These are phyloP conservation scores for Batillaria attramentaria DNA, from an alignment of 1,140 invertebrate species.

Conservation along the genomic window DNA sequence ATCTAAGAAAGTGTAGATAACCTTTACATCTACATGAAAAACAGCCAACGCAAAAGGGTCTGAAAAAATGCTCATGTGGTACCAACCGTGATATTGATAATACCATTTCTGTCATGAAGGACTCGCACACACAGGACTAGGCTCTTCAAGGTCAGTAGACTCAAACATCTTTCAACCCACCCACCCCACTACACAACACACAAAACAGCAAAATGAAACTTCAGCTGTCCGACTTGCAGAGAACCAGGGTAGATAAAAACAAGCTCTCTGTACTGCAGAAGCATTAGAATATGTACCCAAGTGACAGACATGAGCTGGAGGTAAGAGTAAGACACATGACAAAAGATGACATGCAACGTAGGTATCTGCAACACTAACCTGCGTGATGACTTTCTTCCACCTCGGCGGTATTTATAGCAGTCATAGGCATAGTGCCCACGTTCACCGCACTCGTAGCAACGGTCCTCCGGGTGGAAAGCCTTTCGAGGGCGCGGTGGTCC, in stretches of 20 bases:
- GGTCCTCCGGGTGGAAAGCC: conserved; percentile 84
- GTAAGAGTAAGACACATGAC: neutral
- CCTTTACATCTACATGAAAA: too few species aligned
- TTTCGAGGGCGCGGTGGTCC: conserved; percentile 68
- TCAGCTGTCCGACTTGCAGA: neutral
- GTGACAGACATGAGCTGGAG: too few species aligned
- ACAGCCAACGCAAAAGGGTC: too few species aligned
- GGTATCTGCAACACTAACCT: conserved; percentile 4
- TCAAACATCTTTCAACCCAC: too few species aligned
- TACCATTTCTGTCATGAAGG: too few species aligned
- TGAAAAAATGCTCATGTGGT: too few species aligned
- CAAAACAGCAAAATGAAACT: neutral
- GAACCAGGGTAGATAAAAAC: neutral
- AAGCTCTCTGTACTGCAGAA: neutral
- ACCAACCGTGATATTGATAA: too few species aligned
- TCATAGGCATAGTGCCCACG: conserved; percentile 93
- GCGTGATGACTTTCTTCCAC: conserved; percentile 9
- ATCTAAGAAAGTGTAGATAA: too few species aligned
- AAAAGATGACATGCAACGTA: neutral
- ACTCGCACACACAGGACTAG: neutral
- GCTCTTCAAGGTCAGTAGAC: neutral
- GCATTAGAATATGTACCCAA: neutral
- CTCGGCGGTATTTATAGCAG: conserved; percentile 73
- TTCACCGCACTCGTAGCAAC: conserved; percentile 94
- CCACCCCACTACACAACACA: neutral